phyloP scores from a whole-genome alignment of 2,797 vertebrate species.

The Rhinoraja longicauda region DNA sequence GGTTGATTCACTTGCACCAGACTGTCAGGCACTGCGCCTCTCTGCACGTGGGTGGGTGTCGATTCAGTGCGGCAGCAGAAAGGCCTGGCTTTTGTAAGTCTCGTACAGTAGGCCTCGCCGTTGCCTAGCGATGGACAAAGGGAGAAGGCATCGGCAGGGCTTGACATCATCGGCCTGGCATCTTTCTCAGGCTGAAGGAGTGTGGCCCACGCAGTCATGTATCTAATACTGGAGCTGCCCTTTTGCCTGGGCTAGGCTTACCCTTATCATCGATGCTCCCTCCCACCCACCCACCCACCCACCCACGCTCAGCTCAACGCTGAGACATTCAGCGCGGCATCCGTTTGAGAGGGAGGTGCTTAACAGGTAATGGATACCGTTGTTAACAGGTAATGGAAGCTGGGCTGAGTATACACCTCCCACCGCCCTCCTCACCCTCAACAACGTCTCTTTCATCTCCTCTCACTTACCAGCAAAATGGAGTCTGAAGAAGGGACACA shows the following conservation, averaged over 20 bases:
- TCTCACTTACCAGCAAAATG: no score
- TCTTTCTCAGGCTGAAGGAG: not conserved
- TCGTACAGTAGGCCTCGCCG: not conserved
- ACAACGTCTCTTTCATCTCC: no score
- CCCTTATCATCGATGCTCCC: not conserved
- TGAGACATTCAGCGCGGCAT: not conserved
- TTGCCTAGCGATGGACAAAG: not conserved
- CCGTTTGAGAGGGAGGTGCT: not conserved
- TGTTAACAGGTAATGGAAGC: no score
- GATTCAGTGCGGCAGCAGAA: not conserved
- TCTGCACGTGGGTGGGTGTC: not conserved
- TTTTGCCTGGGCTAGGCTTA: not conserved
- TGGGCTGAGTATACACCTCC: no score
- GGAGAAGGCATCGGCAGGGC: not conserved
- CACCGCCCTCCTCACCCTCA: no score
- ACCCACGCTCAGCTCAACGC: not conserved
- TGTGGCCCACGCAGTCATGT: not conserved
- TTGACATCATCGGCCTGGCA: conserved; percentile 3
- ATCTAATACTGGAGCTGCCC: not conserved
- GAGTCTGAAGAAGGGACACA: no score
- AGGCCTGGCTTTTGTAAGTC: not conserved
- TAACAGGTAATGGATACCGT: no score
- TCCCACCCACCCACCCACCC: no score
- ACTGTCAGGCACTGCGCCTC: no score
- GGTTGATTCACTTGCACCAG: not conserved